Conservation (phyloP, 2,113 vertebrate genomes). For the Hoplias malabaricus region DNA sequence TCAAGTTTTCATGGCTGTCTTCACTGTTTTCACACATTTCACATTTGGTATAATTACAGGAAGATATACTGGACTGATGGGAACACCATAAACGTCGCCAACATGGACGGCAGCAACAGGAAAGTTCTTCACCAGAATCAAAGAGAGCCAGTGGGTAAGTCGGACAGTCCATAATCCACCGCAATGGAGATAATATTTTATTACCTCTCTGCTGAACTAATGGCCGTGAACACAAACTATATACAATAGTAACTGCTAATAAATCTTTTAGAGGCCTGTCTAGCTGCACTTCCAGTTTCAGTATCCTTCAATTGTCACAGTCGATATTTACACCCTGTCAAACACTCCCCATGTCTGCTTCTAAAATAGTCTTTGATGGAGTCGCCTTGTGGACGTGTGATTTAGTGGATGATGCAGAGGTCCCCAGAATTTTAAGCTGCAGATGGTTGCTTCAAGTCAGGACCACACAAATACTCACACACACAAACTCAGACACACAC, state of each 20-base stretch:
- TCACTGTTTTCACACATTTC: background rate
- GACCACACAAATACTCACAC: constrained; percentile 7
- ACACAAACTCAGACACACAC: background rate
- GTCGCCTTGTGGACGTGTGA: constrained; percentile 43
- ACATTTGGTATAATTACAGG: constrained; percentile 61
- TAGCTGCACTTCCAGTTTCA: constrained; percentile 58
- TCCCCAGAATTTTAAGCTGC: constrained; percentile 25
- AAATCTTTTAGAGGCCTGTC: constrained; percentile 60
- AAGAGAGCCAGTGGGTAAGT: constrained; percentile 92
- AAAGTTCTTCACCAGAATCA: constrained; percentile 97
- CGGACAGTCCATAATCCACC: background rate
- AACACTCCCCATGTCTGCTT: constrained; percentile 37
- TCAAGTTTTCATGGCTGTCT: no score
- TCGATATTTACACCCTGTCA: constrained; percentile 52
- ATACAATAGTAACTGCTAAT: constrained; percentile 42
- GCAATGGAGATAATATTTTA: background rate
- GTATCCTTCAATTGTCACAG: constrained; percentile 54
- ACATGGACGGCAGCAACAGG: constrained; percentile 97
- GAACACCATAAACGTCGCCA: constrained; percentile 95
- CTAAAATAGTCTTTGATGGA: constrained; percentile 53
- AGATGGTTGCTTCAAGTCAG: background rate
- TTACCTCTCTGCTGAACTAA: background rate
- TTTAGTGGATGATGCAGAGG: constrained; percentile 53
- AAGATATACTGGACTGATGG: constrained; percentile 98
- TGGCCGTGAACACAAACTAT: constrained; percentile 3